Evolutionary conservation across 2,888 invertebrate species (phyloP).

Genomic region (Leucozona laternaria): DNA sequence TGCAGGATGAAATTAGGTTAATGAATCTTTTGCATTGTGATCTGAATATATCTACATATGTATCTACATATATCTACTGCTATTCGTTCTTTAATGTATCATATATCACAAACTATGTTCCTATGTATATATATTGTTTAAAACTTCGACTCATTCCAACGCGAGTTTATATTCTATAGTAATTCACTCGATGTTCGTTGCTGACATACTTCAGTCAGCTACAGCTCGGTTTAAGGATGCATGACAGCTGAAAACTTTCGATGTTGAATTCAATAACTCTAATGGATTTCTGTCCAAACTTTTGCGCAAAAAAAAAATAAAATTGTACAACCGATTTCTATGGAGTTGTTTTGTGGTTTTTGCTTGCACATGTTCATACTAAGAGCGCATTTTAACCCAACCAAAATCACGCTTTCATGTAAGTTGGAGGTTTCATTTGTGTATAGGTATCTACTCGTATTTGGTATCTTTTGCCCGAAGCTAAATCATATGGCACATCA

Average conservation of each 20-base stretch:
- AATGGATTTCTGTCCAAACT: constrained; percentile 68
- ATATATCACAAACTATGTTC: not conserved
- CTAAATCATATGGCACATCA: not conserved
- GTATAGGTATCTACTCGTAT: not conserved
- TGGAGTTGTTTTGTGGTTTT: constrained; percentile 56
- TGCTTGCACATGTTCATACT: constrained; percentile 49
- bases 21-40: constrained; percentile 42
- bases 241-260: constrained; percentile 55
- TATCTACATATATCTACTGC: not conserved
- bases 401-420: constrained; percentile 55
- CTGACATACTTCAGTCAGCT: constrained; percentile 50
- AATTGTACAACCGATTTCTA: constrained; percentile 38
- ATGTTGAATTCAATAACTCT: constrained; percentile 70
- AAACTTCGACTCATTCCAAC: constrained; percentile 25
- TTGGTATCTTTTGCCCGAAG: not conserved
- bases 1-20: constrained; percentile 65
- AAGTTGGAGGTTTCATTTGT: constrained; percentile 17
- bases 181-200: constrained; percentile 11
- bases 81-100: not conserved
- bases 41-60: not conserved
- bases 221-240: constrained; percentile 28
- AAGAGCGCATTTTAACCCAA: constrained; percentile 44
- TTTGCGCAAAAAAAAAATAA: constrained; percentile 50
- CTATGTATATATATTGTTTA: not conserved
- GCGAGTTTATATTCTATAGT: constrained; percentile 11